These are phyloP conservation scores for Lepidurus apus DNA, from an alignment of 1,140 invertebrate genomes.

Conservation along the genomic window DNA sequence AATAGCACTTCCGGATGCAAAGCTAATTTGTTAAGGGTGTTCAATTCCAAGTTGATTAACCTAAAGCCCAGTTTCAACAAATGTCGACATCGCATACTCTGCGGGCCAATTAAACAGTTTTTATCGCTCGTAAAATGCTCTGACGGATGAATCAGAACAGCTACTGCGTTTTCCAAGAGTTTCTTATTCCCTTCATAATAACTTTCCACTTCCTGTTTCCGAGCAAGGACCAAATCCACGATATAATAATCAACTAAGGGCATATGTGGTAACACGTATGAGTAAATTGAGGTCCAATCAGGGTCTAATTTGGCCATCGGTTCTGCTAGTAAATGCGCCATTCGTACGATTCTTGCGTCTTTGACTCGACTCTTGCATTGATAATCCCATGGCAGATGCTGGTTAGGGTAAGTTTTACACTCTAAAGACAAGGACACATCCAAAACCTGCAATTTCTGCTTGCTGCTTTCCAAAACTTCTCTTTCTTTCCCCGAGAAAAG, in stretches of 20 bases:
- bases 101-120: constrained; percentile 54
- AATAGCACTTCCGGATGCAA: constrained; percentile 44
- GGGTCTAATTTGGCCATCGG: constrained; percentile 43
- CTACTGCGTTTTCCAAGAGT: constrained; percentile 44
- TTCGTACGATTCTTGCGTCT: constrained; percentile 53
- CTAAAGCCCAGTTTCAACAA: constrained; percentile 57
- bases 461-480: constrained; percentile 39
- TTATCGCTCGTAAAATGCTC: constrained; percentile 58
- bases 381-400: constrained; percentile 52
- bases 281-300: constrained; percentile 48
- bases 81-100: constrained; percentile 57
- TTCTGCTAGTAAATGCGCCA: constrained; percentile 49
- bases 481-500: constrained; percentile 46
- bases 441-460: constrained; percentile 55
- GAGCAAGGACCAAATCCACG: constrained; percentile 57
- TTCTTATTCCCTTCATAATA: not conserved
- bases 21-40: constrained; percentile 48
- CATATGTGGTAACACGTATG: constrained; percentile 51
- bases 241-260: constrained; percentile 56
- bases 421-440: constrained; percentile 61
- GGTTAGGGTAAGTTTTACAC: constrained; percentile 54
- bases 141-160: constrained; percentile 58
- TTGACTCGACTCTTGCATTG: constrained; percentile 46
- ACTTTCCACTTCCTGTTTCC: constrained; percentile 41
- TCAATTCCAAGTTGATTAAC: constrained; percentile 56